phyloP scores from a whole-genome alignment of 2,888 invertebrate genomes.

The Cosmorhoe ocellata region DNA sequence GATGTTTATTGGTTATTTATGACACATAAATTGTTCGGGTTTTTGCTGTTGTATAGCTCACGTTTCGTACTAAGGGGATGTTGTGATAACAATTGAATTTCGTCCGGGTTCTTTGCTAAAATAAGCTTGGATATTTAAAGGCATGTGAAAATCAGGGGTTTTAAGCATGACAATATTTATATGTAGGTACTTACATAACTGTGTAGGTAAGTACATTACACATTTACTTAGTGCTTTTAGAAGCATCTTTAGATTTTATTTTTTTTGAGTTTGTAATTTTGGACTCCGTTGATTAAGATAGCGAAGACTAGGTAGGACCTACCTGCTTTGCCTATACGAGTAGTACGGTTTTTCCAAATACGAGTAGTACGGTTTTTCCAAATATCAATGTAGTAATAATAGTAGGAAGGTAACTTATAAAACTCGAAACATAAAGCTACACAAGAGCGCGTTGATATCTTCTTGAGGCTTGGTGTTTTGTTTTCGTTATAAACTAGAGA shows the following conservation, averaged over 20 bases:
- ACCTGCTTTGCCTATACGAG: no score
- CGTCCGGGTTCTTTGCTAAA: background rate
- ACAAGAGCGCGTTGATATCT: background rate
- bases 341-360: no score
- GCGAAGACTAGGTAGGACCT: no score
- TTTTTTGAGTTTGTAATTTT: background rate
- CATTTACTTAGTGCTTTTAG: constrained; percentile 1
- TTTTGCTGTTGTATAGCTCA: constrained; percentile 7
- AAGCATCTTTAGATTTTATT: background rate
- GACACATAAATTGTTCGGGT: constrained; percentile 35
- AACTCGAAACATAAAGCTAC: no score
- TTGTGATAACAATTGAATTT: constrained; percentile 20
- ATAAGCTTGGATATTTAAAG: background rate
- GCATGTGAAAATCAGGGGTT: background rate
- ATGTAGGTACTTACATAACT: background rate
- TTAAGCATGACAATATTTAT: background rate
- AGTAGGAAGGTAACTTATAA: no score
- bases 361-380: no score
- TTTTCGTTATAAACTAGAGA: no score
- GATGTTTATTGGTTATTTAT: constrained; percentile 42
- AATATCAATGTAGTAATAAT: no score
- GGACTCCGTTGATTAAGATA: no score
- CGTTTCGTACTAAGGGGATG: constrained; percentile 12
- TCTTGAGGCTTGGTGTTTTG: background rate
- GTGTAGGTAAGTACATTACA: background rate